A percentile compares a stretch with the other conserved stretches of the same genome.
These are phyloP conservation scores for Argyra leucocephala DNA, from an alignment of 2,888 invertebrate genomes.

Conservation along the genomic window DNA sequence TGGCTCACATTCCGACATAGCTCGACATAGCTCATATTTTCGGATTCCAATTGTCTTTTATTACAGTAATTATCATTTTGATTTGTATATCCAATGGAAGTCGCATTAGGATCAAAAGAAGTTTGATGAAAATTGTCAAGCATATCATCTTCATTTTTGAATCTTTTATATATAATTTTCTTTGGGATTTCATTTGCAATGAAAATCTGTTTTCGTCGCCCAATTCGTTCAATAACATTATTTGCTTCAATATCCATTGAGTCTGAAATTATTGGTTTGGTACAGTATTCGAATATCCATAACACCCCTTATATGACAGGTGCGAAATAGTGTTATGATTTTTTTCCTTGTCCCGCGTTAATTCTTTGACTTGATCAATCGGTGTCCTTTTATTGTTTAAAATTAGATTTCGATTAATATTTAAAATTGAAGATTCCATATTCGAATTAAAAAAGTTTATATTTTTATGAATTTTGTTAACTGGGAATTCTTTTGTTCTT, in stretches of 20 bases:
- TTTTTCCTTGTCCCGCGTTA: not conserved
- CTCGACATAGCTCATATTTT: too few relatives aligned
- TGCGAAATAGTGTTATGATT: not conserved
- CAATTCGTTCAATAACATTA: not conserved
- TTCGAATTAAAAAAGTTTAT: not conserved
- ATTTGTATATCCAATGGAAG: not conserved
- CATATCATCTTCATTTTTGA: not conserved
- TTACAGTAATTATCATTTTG: not conserved
- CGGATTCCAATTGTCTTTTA: not conserved
- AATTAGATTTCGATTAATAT: not conserved
- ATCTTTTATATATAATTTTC: not conserved
- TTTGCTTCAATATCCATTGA: not conserved
- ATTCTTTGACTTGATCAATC: not conserved
- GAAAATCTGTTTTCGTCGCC: not conserved
- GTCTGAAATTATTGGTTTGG: not conserved
- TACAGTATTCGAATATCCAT: not conserved
- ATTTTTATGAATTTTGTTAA: not conserved
- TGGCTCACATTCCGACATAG: too few relatives aligned
- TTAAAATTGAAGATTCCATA: not conserved
- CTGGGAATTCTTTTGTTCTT: not conserved
- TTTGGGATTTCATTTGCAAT: not conserved
- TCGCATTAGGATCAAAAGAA: not conserved
- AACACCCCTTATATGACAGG: not conserved
- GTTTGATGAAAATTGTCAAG: not conserved
- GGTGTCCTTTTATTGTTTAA: not conserved